phyloP scores from a whole-genome alignment of 2,113 vertebrate genomes.

The Cisticola juncidis region DNA sequence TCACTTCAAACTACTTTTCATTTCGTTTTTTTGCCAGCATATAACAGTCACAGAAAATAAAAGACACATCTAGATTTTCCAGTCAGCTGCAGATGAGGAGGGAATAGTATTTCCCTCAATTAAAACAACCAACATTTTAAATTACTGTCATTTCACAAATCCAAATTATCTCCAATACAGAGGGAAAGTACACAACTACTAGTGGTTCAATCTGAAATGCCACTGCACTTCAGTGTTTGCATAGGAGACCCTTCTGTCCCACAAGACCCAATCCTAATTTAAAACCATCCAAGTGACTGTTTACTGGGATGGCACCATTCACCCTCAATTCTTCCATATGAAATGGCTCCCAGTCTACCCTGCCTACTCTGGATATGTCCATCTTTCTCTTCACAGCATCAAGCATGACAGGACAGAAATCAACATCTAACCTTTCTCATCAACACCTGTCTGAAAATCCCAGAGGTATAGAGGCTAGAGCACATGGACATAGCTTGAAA shows the following conservation, averaged over 20 bases:
- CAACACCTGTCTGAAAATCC: neutral
- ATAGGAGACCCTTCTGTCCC: neutral
- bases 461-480: neutral
- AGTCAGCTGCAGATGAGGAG: neutral
- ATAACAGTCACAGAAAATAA: neutral
- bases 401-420: neutral
- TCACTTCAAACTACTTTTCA: neutral
- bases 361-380: neutral
- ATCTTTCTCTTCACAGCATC: neutral
- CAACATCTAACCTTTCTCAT: neutral
- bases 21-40: neutral
- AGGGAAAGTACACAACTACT: neutral
- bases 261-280: neutral
- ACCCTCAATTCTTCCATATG: neutral
- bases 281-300: neutral
- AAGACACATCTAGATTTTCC: neutral
- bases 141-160: neutral
- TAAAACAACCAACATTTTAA: neutral
- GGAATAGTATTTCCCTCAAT: neutral
- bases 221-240: neutral
- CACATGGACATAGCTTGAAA: neutral
- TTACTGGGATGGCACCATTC: neutral
- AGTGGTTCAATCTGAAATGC: rapidly evolving
- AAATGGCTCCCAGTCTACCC: neutral
- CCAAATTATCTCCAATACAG: neutral